phyloP scores from a whole-genome alignment of 2,888 invertebrate genomes.

The Trichopoda pennipes region DNA sequence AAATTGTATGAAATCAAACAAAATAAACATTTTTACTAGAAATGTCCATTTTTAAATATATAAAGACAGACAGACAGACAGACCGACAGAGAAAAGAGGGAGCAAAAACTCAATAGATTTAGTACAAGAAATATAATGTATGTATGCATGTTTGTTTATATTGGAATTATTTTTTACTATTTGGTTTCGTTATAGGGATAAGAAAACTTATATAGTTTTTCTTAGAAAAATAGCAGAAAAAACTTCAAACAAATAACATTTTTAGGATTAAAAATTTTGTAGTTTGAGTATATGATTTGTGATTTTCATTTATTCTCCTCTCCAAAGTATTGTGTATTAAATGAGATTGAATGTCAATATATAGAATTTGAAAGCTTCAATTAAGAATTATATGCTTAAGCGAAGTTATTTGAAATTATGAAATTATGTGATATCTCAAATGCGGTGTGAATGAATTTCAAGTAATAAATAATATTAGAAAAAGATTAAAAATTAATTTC shows the following conservation, averaged over 20 bases:
- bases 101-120: conserved; percentile 5
- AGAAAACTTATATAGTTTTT: not conserved
- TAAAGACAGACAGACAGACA: not conserved
- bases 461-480: too few species aligned
- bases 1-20: not conserved
- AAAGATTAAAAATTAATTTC: too few species aligned
- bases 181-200: conserved; percentile 12
- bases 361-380: too few species aligned
- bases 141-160: not conserved
- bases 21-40: conserved; percentile 13
- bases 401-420: too few species aligned
- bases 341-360: too few species aligned
- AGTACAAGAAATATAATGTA: not conserved
- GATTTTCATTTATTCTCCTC: too few species aligned
- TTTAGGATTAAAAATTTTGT: not conserved
- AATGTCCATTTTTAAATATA: not conserved
- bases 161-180: conserved; percentile 2
- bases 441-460: too few species aligned
- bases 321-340: too few species aligned
- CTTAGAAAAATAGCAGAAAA: not conserved
- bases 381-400: too few species aligned
- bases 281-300: too few species aligned
- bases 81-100: not conserved
- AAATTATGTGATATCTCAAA: too few species aligned
- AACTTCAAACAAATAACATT: not conserved